Base-by-base conservation (phyloP, 2,113 vertebrate species). In the Boleophthalmus pectinirostris region DNA sequence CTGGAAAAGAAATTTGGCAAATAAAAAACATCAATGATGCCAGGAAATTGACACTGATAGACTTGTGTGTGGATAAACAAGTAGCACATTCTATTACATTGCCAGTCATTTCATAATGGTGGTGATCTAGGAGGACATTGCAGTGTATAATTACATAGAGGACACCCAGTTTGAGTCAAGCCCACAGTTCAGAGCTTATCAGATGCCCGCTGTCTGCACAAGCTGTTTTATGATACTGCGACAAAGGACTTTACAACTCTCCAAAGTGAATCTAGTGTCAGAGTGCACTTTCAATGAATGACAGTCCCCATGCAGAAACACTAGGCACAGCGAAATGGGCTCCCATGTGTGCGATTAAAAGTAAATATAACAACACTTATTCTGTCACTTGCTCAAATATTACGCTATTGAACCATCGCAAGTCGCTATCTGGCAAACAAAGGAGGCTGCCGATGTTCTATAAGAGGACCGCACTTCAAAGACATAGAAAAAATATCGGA, bases 391-490 rank as follows among this genome's bases (percentile, higher is more conserved):
- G 13, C 35, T 66, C n/a, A 53, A 38, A 21, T 58, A 57, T 18
- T 60, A 18, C 25, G 10, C 61, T 61, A 45, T 20, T 23, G 11
- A 81, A 72, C 20, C 43, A 73, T 68, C n/a, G n/a, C 33, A 21
- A 20, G 20, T 13, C 65, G 18, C 1, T 47, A 46, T 46, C 20
- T 20, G 24, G 35, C 64, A 75, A 53, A 58, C 57, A 24, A 46
- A 72, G 47, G 58, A 20, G 21, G 3, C 23, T 1, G 45, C 21
- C 61, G 70, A 71, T 46, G 65, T 45, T 23, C 25, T 58, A 25
- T 65, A 70, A 54, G 60, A 82, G 47, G 24, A 70, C 2, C 24
- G 24, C 53, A 29, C 11, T 74, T 76, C 67, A 74, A 78, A 83
- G 68, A 20, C 16, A 20, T 13, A 1, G 2, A 29, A 72, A 43